Percentiles rank a stretch among this genome's conserved stretches.
Conservation (phyloP, 2,797 vertebrate species). For the Pseudopleuronectes americanus region DNA sequence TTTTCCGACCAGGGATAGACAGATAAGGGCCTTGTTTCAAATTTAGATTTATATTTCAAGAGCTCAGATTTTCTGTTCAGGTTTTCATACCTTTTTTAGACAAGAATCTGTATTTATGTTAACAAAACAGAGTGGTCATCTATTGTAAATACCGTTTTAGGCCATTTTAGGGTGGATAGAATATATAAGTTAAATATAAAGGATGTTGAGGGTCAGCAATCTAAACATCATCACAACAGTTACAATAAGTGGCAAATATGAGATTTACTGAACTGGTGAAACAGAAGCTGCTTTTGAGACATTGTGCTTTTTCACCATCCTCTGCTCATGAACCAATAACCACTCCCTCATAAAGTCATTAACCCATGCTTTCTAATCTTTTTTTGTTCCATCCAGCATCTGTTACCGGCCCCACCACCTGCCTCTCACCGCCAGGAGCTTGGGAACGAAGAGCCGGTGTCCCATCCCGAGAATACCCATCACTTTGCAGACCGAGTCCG, state of each 20-base stretch:
- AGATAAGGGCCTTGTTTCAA: no score
- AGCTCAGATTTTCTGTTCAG: no score
- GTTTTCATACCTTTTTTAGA: no score
- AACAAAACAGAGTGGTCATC: no score
- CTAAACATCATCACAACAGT: no score
- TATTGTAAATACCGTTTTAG: no score
- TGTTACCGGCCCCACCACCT: constrained; percentile 19
- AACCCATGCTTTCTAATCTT: constrained; percentile 2
- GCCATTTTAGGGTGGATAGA: no score
- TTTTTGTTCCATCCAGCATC: constrained; percentile 11
- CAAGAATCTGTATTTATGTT: background rate
- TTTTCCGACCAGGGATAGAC: no score
- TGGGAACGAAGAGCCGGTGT: constrained; percentile 97
- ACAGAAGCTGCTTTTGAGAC: background rate
- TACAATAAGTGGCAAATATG: no score
- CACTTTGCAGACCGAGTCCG: constrained; percentile 92
- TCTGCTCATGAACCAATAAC: constrained; percentile 16
- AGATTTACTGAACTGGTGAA: background rate
- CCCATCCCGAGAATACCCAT: constrained; percentile 98
- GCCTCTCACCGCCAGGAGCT: constrained; percentile 97
- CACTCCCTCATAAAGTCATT: constrained; percentile 2
- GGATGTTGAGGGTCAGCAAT: no score
- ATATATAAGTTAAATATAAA: no score
- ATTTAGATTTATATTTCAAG: no score
- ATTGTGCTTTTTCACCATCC: background rate